Conservation (phyloP, 2,113 vertebrate genomes). For the Eretmochelys imbricata region DNA sequence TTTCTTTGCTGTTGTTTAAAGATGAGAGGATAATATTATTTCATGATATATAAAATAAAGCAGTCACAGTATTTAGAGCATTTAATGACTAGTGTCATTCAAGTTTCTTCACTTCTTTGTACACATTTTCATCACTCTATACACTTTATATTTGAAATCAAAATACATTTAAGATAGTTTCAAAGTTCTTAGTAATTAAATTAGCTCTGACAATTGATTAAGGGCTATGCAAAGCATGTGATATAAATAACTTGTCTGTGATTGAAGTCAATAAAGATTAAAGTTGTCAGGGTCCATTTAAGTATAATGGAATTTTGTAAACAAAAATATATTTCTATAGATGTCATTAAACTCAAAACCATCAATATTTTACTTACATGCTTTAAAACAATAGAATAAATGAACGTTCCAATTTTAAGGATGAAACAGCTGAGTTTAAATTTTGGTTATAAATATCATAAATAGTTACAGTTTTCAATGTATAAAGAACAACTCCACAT, state of each 20-base stretch:
- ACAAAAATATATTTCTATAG: background rate
- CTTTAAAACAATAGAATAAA: background rate
- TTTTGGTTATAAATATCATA: background rate
- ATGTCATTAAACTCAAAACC: background rate
- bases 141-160: background rate
- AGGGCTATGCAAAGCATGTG: background rate
- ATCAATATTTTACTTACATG: background rate
- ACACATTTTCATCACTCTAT: background rate
- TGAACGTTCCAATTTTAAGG: background rate
- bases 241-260: background rate
- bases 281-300: background rate
- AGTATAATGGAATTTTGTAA: background rate
- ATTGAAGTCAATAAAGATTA: background rate
- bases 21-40: background rate
- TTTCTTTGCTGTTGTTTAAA: constrained; percentile 78
- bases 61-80: background rate
- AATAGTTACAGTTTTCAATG: background rate
- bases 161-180: background rate
- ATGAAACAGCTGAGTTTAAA: background rate
- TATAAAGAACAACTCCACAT: background rate
- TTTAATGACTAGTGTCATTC: background rate
- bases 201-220: background rate
- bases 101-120: accelerated
- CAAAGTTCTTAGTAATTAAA: background rate
- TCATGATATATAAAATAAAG: background rate